A percentile compares a stretch with the other conserved stretches of the same genome.
phyloP scores from a whole-genome alignment of 1,140 invertebrate species.

The Lepidurus packardi region DNA sequence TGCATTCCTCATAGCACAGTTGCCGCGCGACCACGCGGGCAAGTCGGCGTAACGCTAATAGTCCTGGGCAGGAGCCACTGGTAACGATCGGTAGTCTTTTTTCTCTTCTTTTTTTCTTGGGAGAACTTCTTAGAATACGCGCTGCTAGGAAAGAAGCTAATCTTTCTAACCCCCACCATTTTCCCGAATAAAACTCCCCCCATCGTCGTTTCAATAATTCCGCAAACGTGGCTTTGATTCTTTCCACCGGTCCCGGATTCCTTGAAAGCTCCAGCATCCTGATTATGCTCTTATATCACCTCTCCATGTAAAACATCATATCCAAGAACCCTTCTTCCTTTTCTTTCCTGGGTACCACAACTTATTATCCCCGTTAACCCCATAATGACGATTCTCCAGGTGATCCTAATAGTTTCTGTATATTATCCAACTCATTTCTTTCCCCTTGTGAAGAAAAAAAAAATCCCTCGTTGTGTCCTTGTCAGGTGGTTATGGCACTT shows the following conservation, averaged over 20 bases:
- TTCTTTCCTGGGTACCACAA: neutral
- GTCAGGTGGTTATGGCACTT: slow-evolving; percentile 18
- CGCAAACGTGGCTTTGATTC: neutral
- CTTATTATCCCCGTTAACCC: neutral
- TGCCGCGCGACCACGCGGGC: neutral
- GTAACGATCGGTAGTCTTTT: neutral
- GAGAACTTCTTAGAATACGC: too few species aligned
- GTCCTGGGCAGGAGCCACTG: neutral
- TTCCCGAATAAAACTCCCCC: neutral
- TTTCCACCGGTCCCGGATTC: neutral
- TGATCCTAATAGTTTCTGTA: slow-evolving; percentile 1
- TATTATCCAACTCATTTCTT: neutral
- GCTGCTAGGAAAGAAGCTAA: too few species aligned
- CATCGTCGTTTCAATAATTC: neutral
- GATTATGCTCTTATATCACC: neutral
- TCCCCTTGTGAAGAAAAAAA: neutral
- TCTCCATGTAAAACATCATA: slow-evolving; percentile 1
- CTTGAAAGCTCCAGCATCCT: neutral
- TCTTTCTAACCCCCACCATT: too few species aligned
- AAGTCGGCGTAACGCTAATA: neutral
- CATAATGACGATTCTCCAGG: neutral
- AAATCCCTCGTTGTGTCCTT: neutral
- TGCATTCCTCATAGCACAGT: slow-evolving; percentile 9
- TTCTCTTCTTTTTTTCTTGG: too few species aligned
- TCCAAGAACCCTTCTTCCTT: neutral